A percentile compares a stretch with the other conserved stretches of the same genome.
These are phyloP conservation scores for Daubentonia madagascariensis DNA, from an alignment of 2,113 vertebrate species.

Conservation along the genomic window DNA sequence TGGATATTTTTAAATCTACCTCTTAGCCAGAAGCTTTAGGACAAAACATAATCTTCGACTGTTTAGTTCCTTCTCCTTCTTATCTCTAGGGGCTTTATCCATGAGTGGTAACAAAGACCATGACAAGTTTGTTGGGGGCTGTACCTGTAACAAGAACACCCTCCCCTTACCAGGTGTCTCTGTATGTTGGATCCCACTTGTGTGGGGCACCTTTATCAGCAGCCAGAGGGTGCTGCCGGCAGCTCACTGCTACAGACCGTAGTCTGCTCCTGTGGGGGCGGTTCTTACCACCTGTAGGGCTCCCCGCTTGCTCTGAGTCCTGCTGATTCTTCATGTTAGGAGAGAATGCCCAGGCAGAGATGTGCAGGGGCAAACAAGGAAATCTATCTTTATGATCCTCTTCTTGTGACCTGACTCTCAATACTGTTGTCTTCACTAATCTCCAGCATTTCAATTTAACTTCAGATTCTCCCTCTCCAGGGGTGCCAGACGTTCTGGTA, in stretches of 20 bases:
- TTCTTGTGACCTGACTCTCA: background rate
- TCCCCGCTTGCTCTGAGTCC: background rate
- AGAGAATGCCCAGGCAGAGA: background rate
- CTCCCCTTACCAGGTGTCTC: conserved; percentile 82
- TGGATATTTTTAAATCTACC: background rate
- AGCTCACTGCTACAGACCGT: conserved; percentile 85
- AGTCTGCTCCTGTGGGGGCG: conserved; percentile 22
- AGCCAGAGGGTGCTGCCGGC: conserved; percentile 85
- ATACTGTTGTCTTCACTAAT: too few relatives aligned
- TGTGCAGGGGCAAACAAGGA: background rate
- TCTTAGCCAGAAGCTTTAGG: background rate
- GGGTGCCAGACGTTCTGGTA: background rate
- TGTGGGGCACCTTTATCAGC: conserved; percentile 77
- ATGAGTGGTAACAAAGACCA: conserved; percentile 38
- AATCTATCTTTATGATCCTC: background rate
- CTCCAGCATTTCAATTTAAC: background rate
- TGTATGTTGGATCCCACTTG: conserved; percentile 78
- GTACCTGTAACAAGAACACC: conserved; percentile 82
- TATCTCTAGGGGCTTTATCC: background rate
- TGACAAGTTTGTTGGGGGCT: conserved; percentile 85
- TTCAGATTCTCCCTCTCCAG: background rate
- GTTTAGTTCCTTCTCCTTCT: background rate
- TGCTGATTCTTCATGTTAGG: background rate
- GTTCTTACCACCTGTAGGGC: too few relatives aligned
- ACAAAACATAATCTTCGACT: background rate